These are phyloP conservation scores for Athrips mouffetella DNA, from an alignment of 2,888 invertebrate genomes.

Conservation along the genomic window DNA sequence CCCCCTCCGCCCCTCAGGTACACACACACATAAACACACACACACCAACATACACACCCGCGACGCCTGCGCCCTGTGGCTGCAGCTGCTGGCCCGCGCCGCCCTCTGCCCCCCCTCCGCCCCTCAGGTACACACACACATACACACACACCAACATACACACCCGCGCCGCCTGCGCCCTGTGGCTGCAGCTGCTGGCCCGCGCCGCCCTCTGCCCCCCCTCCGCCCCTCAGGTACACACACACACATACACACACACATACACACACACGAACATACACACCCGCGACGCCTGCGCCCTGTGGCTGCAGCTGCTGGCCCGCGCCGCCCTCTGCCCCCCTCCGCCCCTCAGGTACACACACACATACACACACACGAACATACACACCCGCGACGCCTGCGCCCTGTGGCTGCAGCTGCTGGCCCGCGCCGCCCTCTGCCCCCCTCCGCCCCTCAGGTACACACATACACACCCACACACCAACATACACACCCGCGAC, in stretches of 20 bases:
- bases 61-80: too few species aligned
- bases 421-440: neutral
- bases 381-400: too few species aligned
- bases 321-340: constrained; percentile 64
- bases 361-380: constrained; percentile 51
- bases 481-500: constrained; percentile 81
- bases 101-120: neutral
- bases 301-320: constrained; percentile 80
- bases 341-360: constrained; percentile 80
- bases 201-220: constrained; percentile 64
- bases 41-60: too few species aligned
- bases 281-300: constrained; percentile 79
- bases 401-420: constrained; percentile 7
- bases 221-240: constrained; percentile 61
- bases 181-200: constrained; percentile 81
- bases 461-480: too few species aligned
- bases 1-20: too few species aligned
- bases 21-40: too few species aligned
- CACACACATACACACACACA: neutral
- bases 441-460: too few species aligned
- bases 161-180: constrained; percentile 81
- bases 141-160: too few species aligned
- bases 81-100: constrained; percentile 57
- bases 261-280: constrained; percentile 67
- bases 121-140: too few species aligned